phyloP scores from a whole-genome alignment of 2,888 invertebrate species.

The Cotesia congregata region DNA sequence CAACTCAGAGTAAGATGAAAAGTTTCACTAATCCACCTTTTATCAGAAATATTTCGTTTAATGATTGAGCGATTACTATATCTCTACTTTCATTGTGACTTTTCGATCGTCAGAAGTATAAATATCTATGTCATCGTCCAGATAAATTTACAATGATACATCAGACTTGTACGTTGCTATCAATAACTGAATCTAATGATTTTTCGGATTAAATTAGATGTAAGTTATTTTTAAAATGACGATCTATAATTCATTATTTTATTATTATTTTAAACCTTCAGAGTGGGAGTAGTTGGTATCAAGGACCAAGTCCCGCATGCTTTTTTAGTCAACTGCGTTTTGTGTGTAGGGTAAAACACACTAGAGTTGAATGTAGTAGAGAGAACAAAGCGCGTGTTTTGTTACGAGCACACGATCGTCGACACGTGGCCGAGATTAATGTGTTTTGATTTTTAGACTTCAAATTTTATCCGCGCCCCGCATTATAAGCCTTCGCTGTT shows the following conservation, averaged over 20 bases:
- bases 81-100: neutral
- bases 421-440: slow-evolving; percentile 70
- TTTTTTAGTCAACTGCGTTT: slow-evolving; percentile 3
- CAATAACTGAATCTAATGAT: neutral
- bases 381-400: slow-evolving; percentile 50
- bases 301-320: neutral
- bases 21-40: slow-evolving; percentile 22
- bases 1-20: slow-evolving; percentile 21
- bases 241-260: neutral
- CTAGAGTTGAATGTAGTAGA: neutral
- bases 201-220: neutral
- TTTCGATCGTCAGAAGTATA: neutral
- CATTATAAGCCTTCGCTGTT: slow-evolving; percentile 53
- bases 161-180: neutral
- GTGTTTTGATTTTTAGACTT: slow-evolving; percentile 71
- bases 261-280: neutral
- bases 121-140: neutral
- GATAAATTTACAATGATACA: slow-evolving; percentile 1
- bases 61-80: slow-evolving; percentile 30
- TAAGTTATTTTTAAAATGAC: neutral
- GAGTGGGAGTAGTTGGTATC: neutral
- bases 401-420: slow-evolving; percentile 64
- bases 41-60: slow-evolving; percentile 21
- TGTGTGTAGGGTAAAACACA: slow-evolving; percentile 14
- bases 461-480: slow-evolving; percentile 59